Conservation (phyloP, 2,888 invertebrate species). For the Troides helena region DNA sequence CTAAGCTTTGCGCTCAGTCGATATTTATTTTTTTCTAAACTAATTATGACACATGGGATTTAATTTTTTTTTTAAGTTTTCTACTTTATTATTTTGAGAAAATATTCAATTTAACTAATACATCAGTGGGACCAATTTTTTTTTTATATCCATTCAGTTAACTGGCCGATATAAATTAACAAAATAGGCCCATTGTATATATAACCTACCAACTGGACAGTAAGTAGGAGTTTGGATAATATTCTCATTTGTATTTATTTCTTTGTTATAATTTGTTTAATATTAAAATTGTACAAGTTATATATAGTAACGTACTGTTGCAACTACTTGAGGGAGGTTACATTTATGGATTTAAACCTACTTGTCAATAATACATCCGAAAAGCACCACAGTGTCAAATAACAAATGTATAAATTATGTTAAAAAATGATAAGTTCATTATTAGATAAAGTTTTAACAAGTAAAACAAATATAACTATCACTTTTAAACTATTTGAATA, state of each 20-base stretch:
- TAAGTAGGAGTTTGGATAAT: no score
- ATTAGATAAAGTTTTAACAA: constrained; percentile 16
- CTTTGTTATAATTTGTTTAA: no score
- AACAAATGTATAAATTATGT: constrained; percentile 37
- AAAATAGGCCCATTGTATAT: no score
- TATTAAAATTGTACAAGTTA: no score
- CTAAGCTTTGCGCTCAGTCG: constrained; percentile 9
- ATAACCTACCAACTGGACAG: no score
- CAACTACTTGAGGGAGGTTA: no score
- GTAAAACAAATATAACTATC: constrained; percentile 20
- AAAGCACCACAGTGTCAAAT: constrained; percentile 22
- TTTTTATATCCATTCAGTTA: no score
- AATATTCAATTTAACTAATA: constrained; percentile 16
- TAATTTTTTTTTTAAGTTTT: not conserved
- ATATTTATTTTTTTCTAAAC: constrained; percentile 38
- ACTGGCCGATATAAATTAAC: no score
- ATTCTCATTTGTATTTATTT: no score
- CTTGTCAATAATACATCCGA: constrained; percentile 1
- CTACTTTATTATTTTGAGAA: not conserved
- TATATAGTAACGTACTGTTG: no score
- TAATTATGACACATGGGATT: not conserved
- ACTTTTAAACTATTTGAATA: constrained; percentile 26
- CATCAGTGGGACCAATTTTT: no score
- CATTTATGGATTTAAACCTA: no score
- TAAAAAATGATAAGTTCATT: constrained; percentile 10